Percentiles rank a stretch among this genome's conserved stretches.
Conservation (phyloP, 2,797 vertebrate species). For the Coreius guichenoti region DNA sequence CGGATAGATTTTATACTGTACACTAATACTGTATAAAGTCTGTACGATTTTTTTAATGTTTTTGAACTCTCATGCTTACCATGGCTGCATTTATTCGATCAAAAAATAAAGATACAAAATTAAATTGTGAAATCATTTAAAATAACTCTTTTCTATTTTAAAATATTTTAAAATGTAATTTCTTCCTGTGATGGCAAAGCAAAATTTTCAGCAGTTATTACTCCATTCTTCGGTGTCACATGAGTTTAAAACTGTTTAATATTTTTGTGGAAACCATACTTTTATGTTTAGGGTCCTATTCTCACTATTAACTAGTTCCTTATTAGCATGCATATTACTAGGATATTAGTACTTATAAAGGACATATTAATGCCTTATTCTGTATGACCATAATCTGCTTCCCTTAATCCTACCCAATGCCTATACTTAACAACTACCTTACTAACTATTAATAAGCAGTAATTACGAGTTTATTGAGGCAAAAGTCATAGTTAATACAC, state of each 20-base stretch:
- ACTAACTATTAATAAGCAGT: too few species aligned
- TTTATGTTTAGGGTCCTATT: too few species aligned
- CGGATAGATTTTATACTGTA: background rate
- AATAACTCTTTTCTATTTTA: background rate
- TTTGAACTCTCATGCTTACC: background rate
- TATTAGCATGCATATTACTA: too few species aligned
- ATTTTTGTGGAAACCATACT: background rate
- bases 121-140: background rate
- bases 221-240: background rate
- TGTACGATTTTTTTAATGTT: background rate
- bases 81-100: background rate
- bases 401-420: too few species aligned
- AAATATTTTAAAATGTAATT: background rate
- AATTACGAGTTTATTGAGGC: too few species aligned
- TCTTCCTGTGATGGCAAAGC: too few species aligned
- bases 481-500: too few species aligned
- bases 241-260: background rate
- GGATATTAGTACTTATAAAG: too few species aligned
- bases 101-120: background rate
- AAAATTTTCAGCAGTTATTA: background rate
- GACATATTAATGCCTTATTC: too few species aligned
- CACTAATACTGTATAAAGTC: background rate
- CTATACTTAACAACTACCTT: too few species aligned
- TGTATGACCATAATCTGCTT: too few species aligned
- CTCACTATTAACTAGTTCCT: too few species aligned